Percentiles rank a stretch among this genome's conserved stretches.
Evolutionary conservation across 2,888 invertebrate species (phyloP).

Genomic region (Aphelenchoides bicaudatus): DNA sequence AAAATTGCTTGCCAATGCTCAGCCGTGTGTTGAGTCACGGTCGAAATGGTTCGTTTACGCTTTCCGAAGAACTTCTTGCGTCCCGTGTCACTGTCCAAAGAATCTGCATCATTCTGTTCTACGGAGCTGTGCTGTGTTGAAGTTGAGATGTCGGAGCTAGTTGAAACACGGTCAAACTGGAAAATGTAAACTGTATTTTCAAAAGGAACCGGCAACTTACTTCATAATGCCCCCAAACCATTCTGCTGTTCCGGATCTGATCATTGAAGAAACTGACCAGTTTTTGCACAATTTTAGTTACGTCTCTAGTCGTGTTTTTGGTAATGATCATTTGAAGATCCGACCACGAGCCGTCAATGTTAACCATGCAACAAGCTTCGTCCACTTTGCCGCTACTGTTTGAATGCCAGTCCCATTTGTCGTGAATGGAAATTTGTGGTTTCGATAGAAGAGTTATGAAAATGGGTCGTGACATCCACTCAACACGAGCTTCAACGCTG

Average conservation of each 20-base stretch:
- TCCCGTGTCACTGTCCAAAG: slow-evolving; percentile 14
- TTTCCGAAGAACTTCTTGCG: neutral
- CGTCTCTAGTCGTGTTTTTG: slow-evolving; percentile 90
- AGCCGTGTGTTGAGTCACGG: neutral
- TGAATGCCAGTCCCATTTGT: slow-evolving; percentile 33
- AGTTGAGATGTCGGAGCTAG: slow-evolving; percentile 11
- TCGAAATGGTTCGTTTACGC: slow-evolving; percentile 1
- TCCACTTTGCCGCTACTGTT: slow-evolving; percentile 25
- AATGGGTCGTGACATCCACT: slow-evolving; percentile 97
- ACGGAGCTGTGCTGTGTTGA: neutral
- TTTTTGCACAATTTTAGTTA: slow-evolving; percentile 92
- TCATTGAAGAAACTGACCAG: slow-evolving; percentile 86
- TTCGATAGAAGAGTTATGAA: slow-evolving; percentile 76
- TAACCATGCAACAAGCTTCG: slow-evolving; percentile 36
- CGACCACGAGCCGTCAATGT: slow-evolving; percentile 72
- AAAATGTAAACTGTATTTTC: neutral
- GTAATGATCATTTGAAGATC: slow-evolving; percentile 93
- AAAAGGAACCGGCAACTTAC: neutral
- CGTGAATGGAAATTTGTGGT: slow-evolving; percentile 29
- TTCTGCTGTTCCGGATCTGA: slow-evolving; percentile 44
- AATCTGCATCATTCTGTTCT: too few relatives aligned
- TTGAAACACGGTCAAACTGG: slow-evolving; percentile 7
- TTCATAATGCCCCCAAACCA: slow-evolving; percentile 38
- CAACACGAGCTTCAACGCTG: slow-evolving; percentile 70
- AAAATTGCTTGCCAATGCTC: slow-evolving; percentile 35